Conservation (phyloP, 2,888 invertebrate species). For the Euproctis similis region DNA sequence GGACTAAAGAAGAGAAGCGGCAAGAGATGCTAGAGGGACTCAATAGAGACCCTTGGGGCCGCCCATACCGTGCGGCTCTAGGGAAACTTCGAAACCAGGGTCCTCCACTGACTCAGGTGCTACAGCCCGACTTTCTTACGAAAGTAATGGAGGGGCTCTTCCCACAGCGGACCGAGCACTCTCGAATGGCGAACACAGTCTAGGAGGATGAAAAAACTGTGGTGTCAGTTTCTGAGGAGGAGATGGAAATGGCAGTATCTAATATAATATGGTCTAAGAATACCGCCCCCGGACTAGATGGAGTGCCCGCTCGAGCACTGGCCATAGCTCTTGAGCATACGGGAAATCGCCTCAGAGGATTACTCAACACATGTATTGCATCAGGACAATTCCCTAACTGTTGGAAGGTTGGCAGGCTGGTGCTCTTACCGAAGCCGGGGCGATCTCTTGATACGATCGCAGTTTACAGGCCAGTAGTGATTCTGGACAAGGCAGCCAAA, state of each 20-base stretch:
- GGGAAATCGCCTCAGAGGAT: background rate
- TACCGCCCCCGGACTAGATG: conserved; percentile 8
- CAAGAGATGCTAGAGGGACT: no score
- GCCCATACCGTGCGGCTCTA: background rate
- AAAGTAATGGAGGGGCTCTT: background rate
- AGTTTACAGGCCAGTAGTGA: no score
- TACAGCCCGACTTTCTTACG: background rate
- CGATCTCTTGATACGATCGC: no score
- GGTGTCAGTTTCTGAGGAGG: no score
- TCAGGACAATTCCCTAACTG: background rate
- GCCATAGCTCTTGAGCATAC: no score
- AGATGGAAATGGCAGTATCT: no score
- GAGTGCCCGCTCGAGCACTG: no score
- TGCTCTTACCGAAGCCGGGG: no score
- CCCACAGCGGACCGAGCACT: background rate
- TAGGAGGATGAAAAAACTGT: background rate
- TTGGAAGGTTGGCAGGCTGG: background rate
- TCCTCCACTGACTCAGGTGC: no score
- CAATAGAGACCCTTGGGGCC: conserved; percentile 1
- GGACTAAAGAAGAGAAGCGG: background rate
- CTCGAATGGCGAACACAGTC: background rate
- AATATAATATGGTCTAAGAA: background rate
- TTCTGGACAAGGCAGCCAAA: no score
- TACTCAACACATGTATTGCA: background rate
- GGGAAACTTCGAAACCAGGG: no score